A percentile compares a stretch with the other conserved stretches of the same genome.
Conservation (phyloP, 2,888 invertebrate genomes). For the Polymixis lichenea region DNA sequence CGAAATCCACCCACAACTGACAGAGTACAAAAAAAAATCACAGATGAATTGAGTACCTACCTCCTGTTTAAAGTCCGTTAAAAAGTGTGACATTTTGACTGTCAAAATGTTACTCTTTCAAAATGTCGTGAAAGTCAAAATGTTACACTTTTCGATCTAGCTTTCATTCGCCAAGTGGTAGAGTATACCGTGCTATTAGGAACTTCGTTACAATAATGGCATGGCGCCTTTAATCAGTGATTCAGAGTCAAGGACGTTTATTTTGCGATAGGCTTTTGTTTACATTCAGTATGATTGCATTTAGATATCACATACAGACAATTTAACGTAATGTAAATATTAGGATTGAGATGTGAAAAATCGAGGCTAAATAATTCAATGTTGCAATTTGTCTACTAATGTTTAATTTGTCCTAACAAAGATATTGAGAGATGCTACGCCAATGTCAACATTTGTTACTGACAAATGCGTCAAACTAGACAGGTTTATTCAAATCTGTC, state of each 20-base stretch:
- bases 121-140: background rate
- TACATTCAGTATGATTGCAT: background rate
- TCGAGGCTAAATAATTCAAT: background rate
- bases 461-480: too few relatives aligned
- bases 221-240: background rate
- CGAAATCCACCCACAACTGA: too few relatives aligned
- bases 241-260: background rate
- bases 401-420: constrained; percentile 19
- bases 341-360: constrained; percentile 12
- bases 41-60: too few relatives aligned
- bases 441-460: background rate
- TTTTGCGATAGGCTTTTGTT: background rate
- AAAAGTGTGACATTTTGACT: background rate
- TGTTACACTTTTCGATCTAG: background rate
- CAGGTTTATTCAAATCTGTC: too few relatives aligned
- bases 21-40: too few relatives aligned
- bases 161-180: background rate
- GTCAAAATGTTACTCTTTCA: background rate
- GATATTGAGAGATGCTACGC: background rate
- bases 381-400: background rate
- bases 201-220: background rate
- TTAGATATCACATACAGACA: constrained; percentile 1
- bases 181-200: background rate
- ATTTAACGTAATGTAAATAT: constrained; percentile 4
- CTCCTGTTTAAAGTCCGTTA: too few relatives aligned